phyloP scores from a whole-genome alignment of 2,797 vertebrate genomes.

The Propithecus perrieri region DNA sequence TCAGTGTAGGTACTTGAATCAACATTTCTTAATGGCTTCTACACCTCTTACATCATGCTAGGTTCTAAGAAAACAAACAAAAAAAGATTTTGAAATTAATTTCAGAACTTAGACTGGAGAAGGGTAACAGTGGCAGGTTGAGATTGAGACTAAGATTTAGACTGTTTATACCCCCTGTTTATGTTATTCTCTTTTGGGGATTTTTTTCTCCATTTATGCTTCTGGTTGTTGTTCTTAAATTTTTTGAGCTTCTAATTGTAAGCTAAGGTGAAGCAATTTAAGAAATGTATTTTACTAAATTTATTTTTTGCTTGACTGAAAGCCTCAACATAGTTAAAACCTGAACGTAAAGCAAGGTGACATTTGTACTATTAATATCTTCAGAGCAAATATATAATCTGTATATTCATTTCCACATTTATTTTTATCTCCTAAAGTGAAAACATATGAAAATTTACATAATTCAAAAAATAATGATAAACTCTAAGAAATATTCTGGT shows the following conservation, averaged over 20 bases:
- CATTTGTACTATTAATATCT: background rate
- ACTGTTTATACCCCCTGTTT: background rate
- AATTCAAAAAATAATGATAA: background rate
- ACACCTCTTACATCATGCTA: background rate
- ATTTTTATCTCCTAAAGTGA: slow-evolving; percentile 1
- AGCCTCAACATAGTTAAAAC: background rate
- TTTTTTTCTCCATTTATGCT: slow-evolving; percentile 49
- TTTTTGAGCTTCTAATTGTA: slow-evolving; percentile 31
- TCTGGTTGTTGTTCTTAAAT: slow-evolving; percentile 39
- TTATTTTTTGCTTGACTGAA: background rate
- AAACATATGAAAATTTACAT: background rate
- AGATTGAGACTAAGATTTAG: background rate
- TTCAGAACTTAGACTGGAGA: slow-evolving; percentile 22
- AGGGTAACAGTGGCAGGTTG: slow-evolving; percentile 19
- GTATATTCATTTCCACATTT: background rate
- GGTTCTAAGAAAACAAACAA: background rate
- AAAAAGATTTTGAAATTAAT: slow-evolving; percentile 55
- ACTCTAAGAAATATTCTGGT: background rate
- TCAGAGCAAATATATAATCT: background rate
- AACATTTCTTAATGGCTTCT: background rate
- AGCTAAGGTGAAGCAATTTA: background rate
- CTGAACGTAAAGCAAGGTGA: background rate
- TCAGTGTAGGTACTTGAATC: slow-evolving; percentile 2
- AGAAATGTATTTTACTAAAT: background rate
- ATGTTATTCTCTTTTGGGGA: background rate